phyloP scores from a whole-genome alignment of 2,797 vertebrate species.

The Liasis olivaceus region DNA sequence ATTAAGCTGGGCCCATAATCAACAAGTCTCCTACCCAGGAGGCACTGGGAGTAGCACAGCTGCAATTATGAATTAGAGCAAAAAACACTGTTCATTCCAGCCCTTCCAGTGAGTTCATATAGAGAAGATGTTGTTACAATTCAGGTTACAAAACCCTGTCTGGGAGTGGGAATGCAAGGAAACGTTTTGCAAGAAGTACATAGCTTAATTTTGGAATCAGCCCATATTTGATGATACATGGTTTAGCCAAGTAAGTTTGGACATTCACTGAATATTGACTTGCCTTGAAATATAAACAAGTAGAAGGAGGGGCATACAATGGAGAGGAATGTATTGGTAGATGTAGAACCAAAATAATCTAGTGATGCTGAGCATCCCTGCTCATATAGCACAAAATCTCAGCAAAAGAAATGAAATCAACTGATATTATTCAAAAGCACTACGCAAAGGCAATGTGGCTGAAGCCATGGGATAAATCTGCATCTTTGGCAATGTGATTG shows the following conservation, averaged over 20 bases:
- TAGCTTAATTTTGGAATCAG: background rate
- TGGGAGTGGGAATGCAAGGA: background rate
- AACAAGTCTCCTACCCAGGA: conserved; percentile 2
- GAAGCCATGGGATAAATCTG: background rate
- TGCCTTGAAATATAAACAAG: background rate
- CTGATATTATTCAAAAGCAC: background rate
- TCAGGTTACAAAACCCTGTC: background rate
- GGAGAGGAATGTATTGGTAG: background rate
- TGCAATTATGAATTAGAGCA: conserved; percentile 2
- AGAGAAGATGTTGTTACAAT: background rate
- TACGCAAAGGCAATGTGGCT: background rate
- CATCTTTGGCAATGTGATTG: background rate
- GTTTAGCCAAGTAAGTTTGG: background rate
- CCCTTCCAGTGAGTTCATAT: conserved; percentile 1
- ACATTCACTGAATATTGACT: background rate
- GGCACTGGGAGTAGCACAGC: background rate
- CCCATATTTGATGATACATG: background rate
- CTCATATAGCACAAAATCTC: background rate
- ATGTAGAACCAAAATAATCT: background rate
- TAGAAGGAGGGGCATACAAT: background rate
- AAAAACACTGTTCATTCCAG: background rate
- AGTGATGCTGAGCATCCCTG: background rate
- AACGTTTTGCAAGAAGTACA: background rate
- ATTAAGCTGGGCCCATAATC: conserved; percentile 11
- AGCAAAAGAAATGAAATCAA: background rate